These are phyloP conservation scores for Temnothorax rugatulus DNA, from an alignment of 2,888 invertebrate genomes.

Conservation along the genomic window DNA sequence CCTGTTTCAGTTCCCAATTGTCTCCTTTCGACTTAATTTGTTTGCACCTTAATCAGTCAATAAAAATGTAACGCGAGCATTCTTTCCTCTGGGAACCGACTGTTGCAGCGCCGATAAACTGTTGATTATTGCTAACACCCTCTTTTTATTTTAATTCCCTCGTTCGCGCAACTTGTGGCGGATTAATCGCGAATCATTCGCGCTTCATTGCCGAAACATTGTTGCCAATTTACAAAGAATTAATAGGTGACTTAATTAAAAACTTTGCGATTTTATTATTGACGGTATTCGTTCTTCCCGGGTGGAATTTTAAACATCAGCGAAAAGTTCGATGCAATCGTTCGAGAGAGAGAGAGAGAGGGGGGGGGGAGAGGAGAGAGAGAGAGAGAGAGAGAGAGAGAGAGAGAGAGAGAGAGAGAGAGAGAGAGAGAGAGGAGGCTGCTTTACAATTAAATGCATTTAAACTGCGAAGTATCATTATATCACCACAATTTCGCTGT, in stretches of 20 bases:
- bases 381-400: not conserved
- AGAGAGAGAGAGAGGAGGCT: not conserved
- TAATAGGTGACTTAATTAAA: slow-evolving; percentile 27
- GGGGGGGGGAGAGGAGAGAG: too few relatives aligned
- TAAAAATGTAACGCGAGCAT: slow-evolving; percentile 36
- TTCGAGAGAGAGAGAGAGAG: not conserved
- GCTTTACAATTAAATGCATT: slow-evolving; percentile 6
- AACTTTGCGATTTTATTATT: slow-evolving; percentile 40
- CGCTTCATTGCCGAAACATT: slow-evolving; percentile 25
- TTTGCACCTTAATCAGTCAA: not conserved
- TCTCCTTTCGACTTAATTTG: not conserved
- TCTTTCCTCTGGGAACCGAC: slow-evolving; percentile 25
- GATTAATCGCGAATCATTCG: slow-evolving; percentile 33
- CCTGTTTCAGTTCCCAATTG: not conserved
- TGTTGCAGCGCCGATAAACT: slow-evolving; percentile 41
- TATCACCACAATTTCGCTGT: not conserved
- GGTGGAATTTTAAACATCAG: slow-evolving; percentile 28
- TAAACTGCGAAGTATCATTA: slow-evolving; percentile 2
- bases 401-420: not conserved
- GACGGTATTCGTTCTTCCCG: not conserved
- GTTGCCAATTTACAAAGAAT: slow-evolving; percentile 31
- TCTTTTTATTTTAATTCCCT: slow-evolving; percentile 23
- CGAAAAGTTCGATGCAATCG: slow-evolving; percentile 19
- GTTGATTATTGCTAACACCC: slow-evolving; percentile 42
- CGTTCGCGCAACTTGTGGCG: slow-evolving; percentile 7